Conservation (phyloP, 1,140 invertebrate genomes). For the Tachypleus tridentatus region DNA sequence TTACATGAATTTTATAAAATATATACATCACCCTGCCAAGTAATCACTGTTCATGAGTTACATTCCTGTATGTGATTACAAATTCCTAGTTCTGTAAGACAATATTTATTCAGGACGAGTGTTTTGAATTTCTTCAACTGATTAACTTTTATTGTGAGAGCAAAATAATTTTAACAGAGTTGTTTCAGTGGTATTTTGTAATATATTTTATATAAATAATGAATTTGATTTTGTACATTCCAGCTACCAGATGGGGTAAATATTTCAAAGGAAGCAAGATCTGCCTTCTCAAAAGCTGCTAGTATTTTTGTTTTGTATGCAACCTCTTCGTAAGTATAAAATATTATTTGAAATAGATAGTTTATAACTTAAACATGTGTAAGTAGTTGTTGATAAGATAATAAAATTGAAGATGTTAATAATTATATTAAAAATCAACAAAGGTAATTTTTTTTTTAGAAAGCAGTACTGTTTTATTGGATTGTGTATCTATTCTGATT, state of each 20-base stretch:
- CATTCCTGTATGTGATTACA: too few species aligned
- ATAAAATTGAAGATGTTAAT: neutral
- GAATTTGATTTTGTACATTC: neutral
- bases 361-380: neutral
- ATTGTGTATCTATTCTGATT: neutral
- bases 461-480: neutral
- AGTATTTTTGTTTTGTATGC: conserved; percentile 40
- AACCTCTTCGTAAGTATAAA: conserved; percentile 29
- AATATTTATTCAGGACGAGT: neutral
- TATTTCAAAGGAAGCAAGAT: conserved; percentile 36
- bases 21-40: too few species aligned
- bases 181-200: too few species aligned
- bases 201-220: too few species aligned
- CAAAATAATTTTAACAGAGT: too few species aligned
- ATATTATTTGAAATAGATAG: neutral
- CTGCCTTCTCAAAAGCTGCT: conserved; percentile 33
- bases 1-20: too few species aligned
- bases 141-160: conserved; percentile 2
- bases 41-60: too few species aligned
- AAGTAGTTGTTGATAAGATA: neutral
- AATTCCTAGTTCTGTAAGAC: too few species aligned
- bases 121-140: conserved; percentile 29
- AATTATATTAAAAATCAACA: neutral
- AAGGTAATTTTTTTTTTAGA: neutral
- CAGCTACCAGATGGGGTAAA: conserved; percentile 27